These are phyloP conservation scores for Meta bourneti DNA, from an alignment of 2,888 invertebrate genomes.

Conservation along the genomic window DNA sequence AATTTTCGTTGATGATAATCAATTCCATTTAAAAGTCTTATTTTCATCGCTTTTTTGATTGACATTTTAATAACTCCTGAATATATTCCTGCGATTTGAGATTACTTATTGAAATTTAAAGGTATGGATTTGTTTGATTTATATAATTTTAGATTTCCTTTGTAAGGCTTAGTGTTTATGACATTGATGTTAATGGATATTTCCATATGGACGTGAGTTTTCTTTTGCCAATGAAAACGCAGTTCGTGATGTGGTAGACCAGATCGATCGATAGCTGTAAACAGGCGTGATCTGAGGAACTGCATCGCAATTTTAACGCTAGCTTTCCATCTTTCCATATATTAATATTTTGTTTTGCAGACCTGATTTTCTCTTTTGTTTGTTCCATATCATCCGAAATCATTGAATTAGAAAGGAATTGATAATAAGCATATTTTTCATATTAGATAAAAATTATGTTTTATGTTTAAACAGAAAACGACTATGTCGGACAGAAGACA, in stretches of 20 bases:
- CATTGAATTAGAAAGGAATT: background rate
- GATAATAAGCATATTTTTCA: background rate
- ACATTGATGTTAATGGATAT: background rate
- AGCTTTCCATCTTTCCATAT: background rate
- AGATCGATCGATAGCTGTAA: background rate
- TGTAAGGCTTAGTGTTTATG: background rate
- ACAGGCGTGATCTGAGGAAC: background rate
- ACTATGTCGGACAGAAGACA: constrained; percentile 92
- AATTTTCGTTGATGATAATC: background rate
- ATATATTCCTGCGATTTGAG: background rate
- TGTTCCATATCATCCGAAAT: background rate
- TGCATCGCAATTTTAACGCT: background rate
- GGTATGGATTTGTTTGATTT: background rate
- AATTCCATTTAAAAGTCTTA: background rate
- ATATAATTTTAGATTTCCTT: background rate
- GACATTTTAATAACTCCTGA: background rate
- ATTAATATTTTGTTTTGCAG: background rate
- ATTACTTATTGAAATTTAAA: background rate
- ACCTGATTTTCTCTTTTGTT: background rate
- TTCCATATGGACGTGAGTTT: background rate
- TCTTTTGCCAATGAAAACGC: background rate
- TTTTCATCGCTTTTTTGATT: background rate
- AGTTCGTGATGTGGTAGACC: background rate
- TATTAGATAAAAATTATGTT: background rate
- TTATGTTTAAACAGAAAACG: background rate